Conservation (phyloP, 2,797 vertebrate genomes). For the Gorsachius magnificus region DNA sequence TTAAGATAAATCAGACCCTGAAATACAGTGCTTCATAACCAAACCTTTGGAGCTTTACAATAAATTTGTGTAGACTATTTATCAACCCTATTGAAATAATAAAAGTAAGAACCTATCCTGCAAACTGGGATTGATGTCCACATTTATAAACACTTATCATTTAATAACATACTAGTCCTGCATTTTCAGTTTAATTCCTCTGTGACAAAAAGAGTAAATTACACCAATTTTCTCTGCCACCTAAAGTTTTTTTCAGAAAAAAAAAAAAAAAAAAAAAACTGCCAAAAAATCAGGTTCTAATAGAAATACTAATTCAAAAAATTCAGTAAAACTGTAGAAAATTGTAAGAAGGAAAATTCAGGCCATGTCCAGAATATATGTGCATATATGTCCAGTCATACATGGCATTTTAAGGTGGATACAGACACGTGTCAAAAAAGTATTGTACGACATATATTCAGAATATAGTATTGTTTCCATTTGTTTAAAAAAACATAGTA, state of each 20-base stretch:
- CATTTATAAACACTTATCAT: background rate
- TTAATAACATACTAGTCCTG: background rate
- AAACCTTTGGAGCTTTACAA: background rate
- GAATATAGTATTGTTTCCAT: background rate
- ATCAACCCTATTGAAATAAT: background rate
- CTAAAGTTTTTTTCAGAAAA: fast-evolving
- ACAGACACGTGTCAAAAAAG: fast-evolving
- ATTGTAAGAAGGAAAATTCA: background rate
- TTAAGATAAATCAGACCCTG: background rate
- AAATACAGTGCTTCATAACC: background rate
- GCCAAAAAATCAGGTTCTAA: background rate
- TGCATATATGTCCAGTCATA: background rate
- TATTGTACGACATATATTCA: background rate
- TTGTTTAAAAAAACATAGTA: background rate
- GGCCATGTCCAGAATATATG: background rate
- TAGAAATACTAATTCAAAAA: too few species aligned
- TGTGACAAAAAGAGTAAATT: background rate
- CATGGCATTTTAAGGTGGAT: background rate
- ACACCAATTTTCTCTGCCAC: background rate
- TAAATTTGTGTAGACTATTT: background rate
- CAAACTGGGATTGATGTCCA: background rate
- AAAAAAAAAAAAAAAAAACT: background rate
- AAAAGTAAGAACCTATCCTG: background rate
- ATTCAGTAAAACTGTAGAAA: background rate
- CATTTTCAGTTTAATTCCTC: background rate